Conservation (phyloP, 2,888 invertebrate species). For the Euproctis similis region DNA sequence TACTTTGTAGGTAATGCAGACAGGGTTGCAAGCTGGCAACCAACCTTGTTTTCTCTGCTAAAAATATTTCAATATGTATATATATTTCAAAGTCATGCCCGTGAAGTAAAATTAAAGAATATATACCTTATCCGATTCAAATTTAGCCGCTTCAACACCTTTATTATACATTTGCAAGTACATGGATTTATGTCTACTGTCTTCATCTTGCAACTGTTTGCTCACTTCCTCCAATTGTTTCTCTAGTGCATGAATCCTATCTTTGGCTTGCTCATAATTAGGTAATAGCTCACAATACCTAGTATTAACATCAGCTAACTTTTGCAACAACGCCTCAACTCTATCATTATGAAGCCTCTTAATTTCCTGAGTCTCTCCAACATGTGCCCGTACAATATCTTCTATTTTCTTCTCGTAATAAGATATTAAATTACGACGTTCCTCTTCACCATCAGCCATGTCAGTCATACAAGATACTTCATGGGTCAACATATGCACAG, state of each 20-base stretch:
- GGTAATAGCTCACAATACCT: constrained; percentile 86
- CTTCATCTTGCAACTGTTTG: constrained; percentile 81
- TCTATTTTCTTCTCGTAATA: constrained; percentile 85
- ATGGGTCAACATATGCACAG: constrained; percentile 74
- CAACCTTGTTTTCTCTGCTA: too few species aligned
- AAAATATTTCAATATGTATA: too few species aligned
- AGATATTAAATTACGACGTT: constrained; percentile 80
- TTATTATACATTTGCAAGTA: constrained; percentile 90
- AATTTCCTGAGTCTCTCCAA: constrained; percentile 81
- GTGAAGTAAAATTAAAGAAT: too few species aligned
- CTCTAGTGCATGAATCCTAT: constrained; percentile 81
- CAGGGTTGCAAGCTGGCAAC: too few species aligned
- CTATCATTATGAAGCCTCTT: constrained; percentile 88
- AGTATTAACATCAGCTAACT: constrained; percentile 83
- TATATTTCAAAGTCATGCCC: too few species aligned
- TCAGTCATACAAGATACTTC: constrained; percentile 74
- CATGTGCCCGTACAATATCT: constrained; percentile 78
- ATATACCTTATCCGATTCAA: constrained; percentile 83
- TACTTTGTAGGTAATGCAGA: too few species aligned
- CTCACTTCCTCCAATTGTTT: constrained; percentile 82
- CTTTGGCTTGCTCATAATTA: constrained; percentile 84
- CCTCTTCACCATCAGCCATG: constrained; percentile 75
- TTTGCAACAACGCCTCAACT: constrained; percentile 82
- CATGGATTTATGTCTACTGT: constrained; percentile 83
- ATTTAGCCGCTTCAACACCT: constrained; percentile 86